Evolutionary conservation across 2,888 invertebrate genomes (phyloP).

Genomic region (Amphimallon solstitiale): DNA sequence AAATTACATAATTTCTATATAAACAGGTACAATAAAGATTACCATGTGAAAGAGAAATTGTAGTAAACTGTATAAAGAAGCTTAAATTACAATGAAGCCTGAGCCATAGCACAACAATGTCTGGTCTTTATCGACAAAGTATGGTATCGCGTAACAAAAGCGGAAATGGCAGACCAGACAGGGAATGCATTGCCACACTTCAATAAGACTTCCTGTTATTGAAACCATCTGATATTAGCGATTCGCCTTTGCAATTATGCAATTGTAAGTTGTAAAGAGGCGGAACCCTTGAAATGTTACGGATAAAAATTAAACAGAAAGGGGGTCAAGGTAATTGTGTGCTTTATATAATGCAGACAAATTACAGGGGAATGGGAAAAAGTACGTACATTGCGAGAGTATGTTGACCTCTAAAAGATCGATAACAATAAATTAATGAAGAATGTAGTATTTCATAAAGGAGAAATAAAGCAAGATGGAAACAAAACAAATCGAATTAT

Average conservation of each 20-base stretch:
- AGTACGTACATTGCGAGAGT: conserved; percentile 10
- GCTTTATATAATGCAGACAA: not conserved
- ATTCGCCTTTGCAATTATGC: not conserved
- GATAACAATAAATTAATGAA: conserved; percentile 1
- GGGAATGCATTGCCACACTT: not conserved
- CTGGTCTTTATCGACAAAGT: too few species aligned
- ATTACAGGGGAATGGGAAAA: not conserved
- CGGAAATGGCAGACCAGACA: not conserved
- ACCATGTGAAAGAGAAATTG: too few species aligned
- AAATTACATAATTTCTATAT: too few species aligned
- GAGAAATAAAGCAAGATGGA: too few species aligned
- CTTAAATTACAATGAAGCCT: too few species aligned
- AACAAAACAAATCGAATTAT: too few species aligned
- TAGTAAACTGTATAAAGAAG: too few species aligned
- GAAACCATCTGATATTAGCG: conserved; percentile 2
- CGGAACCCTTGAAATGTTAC: not conserved
- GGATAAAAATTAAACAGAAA: not conserved
- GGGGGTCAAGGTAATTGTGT: conserved; percentile 1
- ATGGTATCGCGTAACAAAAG: not conserved
- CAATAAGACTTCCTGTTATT: not conserved
- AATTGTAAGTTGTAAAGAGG: not conserved
- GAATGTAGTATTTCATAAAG: not conserved
- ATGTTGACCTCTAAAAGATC: conserved; percentile 10
- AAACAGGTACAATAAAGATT: too few species aligned
- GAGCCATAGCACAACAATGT: too few species aligned